These are phyloP conservation scores for Mimas tiliae DNA, from an alignment of 2,888 invertebrate genomes.

Conservation along the genomic window DNA sequence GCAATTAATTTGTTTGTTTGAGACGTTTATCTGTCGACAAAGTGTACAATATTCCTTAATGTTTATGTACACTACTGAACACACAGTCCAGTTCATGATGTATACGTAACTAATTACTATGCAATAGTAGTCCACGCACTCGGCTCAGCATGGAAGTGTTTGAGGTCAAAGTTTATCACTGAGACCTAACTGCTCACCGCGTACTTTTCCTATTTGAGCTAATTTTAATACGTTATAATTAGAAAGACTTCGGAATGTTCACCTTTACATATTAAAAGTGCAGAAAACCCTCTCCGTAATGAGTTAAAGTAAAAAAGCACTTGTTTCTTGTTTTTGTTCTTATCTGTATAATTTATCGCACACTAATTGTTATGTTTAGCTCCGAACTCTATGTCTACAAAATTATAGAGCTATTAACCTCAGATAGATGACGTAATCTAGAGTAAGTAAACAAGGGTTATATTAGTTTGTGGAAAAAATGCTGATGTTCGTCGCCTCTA, in stretches of 20 bases:
- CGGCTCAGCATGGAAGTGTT: slow-evolving; percentile 34
- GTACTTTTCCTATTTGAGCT: slow-evolving; percentile 77
- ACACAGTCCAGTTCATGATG: slow-evolving; percentile 20
- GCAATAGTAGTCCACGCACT: slow-evolving; percentile 15
- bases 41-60: slow-evolving; percentile 28
- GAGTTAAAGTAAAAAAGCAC: slow-evolving; percentile 6
- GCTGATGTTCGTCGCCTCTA: slow-evolving; percentile 10
- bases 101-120: slow-evolving; percentile 20
- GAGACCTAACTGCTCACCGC: slow-evolving; percentile 48
- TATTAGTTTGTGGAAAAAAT: slow-evolving; percentile 19
- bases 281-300: background rate
- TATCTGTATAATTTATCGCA: slow-evolving; percentile 25
- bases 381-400: slow-evolving; percentile 24
- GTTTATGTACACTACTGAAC: slow-evolving; percentile 32
- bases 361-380: slow-evolving; percentile 27
- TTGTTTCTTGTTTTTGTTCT: slow-evolving; percentile 21
- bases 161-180: slow-evolving; percentile 67
- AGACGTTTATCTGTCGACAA: slow-evolving; percentile 40
- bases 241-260: slow-evolving; percentile 37
- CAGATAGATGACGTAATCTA: slow-evolving; percentile 26
- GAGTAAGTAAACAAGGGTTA: slow-evolving; percentile 23
- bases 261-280: background rate
- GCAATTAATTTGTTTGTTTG: slow-evolving; percentile 45
- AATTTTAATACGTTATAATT: slow-evolving; percentile 61
- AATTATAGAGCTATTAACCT: slow-evolving; percentile 25